phyloP scores from a whole-genome alignment of 2,888 invertebrate species.

The Ypsolopha sequella region DNA sequence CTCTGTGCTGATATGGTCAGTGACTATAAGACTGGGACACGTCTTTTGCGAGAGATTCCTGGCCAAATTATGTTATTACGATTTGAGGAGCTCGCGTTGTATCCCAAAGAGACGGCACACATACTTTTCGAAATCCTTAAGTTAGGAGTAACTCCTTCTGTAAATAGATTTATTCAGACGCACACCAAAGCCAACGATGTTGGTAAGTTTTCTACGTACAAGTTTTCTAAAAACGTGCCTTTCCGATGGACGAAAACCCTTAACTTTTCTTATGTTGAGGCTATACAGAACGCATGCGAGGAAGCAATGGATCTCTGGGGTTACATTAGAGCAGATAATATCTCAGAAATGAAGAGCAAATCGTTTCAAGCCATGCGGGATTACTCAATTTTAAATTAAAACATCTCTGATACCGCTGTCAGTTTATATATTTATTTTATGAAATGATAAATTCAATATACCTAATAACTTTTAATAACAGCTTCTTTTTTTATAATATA shows the following conservation, averaged over 20 bases:
- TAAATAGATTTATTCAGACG: slow-evolving; percentile 81
- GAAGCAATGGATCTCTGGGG: slow-evolving; percentile 90
- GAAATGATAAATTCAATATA: too few relatives aligned
- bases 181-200: slow-evolving; percentile 86
- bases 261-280: slow-evolving; percentile 65
- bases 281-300: slow-evolving; percentile 75
- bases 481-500: too few relatives aligned
- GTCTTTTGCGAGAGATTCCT: slow-evolving; percentile 77
- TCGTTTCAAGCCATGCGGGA: slow-evolving; percentile 51
- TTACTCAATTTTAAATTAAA: slow-evolving; percentile 41
- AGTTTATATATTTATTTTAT: too few relatives aligned
- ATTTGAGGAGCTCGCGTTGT: too few relatives aligned
- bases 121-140: slow-evolving; percentile 83
- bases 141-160: slow-evolving; percentile 73
- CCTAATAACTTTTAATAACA: too few relatives aligned
- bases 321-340: slow-evolving; percentile 74
- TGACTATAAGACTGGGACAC: slow-evolving; percentile 82
- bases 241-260: slow-evolving; percentile 88
- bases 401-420: too few relatives aligned
- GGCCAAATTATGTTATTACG: slow-evolving; percentile 83
- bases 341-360: slow-evolving; percentile 51
- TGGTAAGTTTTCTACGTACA: slow-evolving; percentile 87
- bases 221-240: slow-evolving; percentile 87
- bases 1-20: slow-evolving; percentile 86
- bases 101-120: slow-evolving; percentile 76